Evolutionary conservation across 64 coral and sea anemone species (phyloP).

Genomic region (Porites lutea): DNA sequence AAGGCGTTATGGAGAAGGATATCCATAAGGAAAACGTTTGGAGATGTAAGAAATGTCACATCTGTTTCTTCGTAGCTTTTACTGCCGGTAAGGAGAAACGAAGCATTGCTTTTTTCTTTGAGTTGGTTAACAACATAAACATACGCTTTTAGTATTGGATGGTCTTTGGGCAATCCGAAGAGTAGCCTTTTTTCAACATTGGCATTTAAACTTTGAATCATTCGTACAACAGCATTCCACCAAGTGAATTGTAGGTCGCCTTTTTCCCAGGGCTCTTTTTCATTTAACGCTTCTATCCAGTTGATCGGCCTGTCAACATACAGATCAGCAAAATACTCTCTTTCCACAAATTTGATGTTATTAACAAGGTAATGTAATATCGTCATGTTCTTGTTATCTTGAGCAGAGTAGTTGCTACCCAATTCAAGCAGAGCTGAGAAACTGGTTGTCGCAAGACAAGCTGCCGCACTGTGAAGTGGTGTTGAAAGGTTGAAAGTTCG

Average conservation of each 20-base stretch:
- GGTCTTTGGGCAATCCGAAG: not conserved
- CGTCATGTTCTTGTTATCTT: constrained; percentile 35
- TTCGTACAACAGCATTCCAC: not conserved
- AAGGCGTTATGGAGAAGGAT: not conserved
- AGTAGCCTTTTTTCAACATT: too few species aligned
- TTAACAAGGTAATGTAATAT: constrained; percentile 56
- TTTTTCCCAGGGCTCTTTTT: not conserved
- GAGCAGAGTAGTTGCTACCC: constrained; percentile 27
- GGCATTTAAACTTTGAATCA: not conserved
- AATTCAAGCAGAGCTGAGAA: constrained; percentile 43
- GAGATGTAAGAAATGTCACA: not conserved
- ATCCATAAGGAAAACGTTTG: not conserved
- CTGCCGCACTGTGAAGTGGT: constrained; percentile 64
- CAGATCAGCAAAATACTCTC: constrained; percentile 59
- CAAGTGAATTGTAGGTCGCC: not conserved
- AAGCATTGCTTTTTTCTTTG: too few species aligned
- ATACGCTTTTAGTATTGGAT: too few species aligned
- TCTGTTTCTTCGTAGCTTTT: too few species aligned
- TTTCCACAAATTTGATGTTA: not conserved
- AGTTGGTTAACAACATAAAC: too few species aligned
- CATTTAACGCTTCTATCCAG: not conserved
- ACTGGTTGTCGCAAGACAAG: constrained; percentile 13
- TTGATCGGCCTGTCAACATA: constrained; percentile 59
- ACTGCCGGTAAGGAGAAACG: not conserved
- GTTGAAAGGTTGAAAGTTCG: constrained; percentile 49